Evolutionary conservation across 2,113 vertebrate species (phyloP).

Genomic region (Rattus rattus): DNA sequence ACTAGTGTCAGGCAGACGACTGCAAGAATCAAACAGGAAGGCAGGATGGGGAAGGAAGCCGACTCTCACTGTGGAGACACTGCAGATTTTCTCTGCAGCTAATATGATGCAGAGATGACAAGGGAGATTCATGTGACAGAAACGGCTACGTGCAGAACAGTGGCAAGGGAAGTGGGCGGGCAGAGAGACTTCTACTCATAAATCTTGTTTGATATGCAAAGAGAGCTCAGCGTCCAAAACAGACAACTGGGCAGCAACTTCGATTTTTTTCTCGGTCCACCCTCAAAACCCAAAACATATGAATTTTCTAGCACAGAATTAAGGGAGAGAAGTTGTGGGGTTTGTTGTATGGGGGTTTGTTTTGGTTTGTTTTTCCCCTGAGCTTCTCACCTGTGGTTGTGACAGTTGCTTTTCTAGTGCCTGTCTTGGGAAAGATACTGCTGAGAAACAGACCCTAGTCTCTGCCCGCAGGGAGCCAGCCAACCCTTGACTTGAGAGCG

Average conservation of each 20-base stretch:
- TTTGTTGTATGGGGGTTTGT: not conserved
- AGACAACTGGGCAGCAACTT: not conserved
- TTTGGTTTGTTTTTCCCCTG: not conserved
- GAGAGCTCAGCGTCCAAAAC: conserved; percentile 19
- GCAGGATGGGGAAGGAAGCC: not conserved
- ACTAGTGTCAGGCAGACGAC: not conserved
- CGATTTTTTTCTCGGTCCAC: not conserved
- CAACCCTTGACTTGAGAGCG: conserved; percentile 58
- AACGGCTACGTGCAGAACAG: not conserved
- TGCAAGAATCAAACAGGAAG: not conserved
- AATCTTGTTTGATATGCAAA: conserved; percentile 17
- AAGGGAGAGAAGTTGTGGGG: not conserved
- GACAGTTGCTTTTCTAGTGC: not conserved
- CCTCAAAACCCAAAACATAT: not conserved
- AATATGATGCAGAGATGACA: not conserved
- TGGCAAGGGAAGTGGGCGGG: not conserved
- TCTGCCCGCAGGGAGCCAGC: not conserved
- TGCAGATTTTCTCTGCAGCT: conserved; percentile 6
- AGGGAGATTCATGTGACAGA: not conserved
- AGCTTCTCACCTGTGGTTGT: not conserved
- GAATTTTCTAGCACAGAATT: not conserved
- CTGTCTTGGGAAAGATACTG: not conserved
- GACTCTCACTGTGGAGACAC: not conserved
- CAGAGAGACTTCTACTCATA: not conserved
- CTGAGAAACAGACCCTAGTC: not conserved